Evolutionary conservation across 2,888 invertebrate genomes (phyloP).

Genomic region (Habrosyne pyritoides): DNA sequence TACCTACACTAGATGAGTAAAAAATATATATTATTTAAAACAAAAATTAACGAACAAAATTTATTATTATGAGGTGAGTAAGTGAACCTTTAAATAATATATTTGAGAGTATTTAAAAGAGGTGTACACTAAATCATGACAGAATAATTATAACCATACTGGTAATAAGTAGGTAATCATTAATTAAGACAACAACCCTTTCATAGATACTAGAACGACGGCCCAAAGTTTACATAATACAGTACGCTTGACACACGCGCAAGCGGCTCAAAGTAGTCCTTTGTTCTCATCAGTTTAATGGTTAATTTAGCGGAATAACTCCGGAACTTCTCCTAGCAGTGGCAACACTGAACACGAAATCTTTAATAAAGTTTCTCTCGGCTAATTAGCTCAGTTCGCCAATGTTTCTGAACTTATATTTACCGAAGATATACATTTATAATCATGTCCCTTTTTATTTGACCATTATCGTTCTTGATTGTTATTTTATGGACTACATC

Average conservation of each 20-base stretch:
- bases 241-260: conserved; percentile 11
- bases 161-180: background rate
- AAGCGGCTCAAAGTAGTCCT: conserved; percentile 20
- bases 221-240: conserved; percentile 6
- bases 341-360: conserved; percentile 34
- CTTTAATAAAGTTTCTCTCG: conserved; percentile 37
- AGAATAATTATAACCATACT: background rate
- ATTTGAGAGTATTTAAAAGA: too few species aligned
- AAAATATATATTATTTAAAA: too few species aligned
- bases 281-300: conserved; percentile 37
- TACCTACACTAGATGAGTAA: too few species aligned
- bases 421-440: background rate
- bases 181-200: background rate
- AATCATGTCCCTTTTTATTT: background rate
- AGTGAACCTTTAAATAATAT: too few species aligned
- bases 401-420: conserved; percentile 1
- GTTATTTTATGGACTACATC: background rate
- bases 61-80: too few species aligned
- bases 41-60: too few species aligned
- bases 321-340: conserved; percentile 30
- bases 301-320: conserved; percentile 42
- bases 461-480: too few species aligned
- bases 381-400: conserved; percentile 32
- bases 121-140: background rate
- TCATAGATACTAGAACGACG: background rate